Evolutionary conservation across 2,113 vertebrate genomes (phyloP), one percentile per base, ranked within the genome.

Genomic region (Prietella phreatophila): DNA sequence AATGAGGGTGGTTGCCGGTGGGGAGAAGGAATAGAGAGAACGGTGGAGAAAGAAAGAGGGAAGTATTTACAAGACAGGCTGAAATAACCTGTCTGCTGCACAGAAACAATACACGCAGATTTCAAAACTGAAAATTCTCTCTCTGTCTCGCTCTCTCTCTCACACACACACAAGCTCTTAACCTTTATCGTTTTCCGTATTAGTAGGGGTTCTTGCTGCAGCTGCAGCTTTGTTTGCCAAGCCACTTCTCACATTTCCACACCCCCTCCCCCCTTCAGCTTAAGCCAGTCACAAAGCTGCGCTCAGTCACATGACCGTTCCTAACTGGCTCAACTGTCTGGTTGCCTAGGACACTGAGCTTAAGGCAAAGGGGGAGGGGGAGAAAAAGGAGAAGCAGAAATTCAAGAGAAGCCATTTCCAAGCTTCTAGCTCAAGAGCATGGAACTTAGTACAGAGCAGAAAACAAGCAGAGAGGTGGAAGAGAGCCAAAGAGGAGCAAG

Each of bases 261-360:
- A 78, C 86, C n/a, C 91, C 89, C 92, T 94, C 93, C 86, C 96
- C 80, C 95, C 89, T 95, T 95, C 94, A 96, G 97, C 96, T 96
- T 97, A 96, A 97, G 96, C 97, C 97, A 98, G 96, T 97, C 96
- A 96, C 96, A 95, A 93, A 96, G 96, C 96, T 94, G 96, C 95
- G 96, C 95, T 96, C 93, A 92, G 93, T 93, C 94, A 95, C 75
- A 92, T 92, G 93, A 94, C 95, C 94, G 92, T 95, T 96, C 94
- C 92, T 96, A 95, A 96, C 96, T 96, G 97, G 96, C 94, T 97
- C 95, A 97, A 95, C 93, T 95, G 93, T 94, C 96, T 97, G 96
- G 97, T 98, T 98, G 96, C 97, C 97, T 95, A 95, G 97, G 97
- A 96, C 98, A 98, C 97, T 93, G 94, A 96, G 94, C 94, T 95